Conservation (phyloP, 2,113 vertebrate species). For the Paratilapia polleni region DNA sequence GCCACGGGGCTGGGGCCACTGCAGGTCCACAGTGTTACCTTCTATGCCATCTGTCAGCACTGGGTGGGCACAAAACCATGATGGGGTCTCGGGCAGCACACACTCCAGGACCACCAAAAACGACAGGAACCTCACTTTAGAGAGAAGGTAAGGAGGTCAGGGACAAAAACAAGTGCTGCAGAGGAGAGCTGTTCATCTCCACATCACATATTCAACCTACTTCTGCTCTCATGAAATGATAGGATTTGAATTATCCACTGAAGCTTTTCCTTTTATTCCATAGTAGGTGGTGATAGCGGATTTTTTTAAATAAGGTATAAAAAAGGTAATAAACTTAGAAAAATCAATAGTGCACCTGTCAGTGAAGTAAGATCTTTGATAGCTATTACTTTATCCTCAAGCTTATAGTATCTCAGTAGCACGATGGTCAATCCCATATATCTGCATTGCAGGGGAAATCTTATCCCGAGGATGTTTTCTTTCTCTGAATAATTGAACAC, state of each 20-base stretch:
- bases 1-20: constrained; percentile 49
- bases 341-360: constrained; percentile 42
- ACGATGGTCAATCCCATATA: constrained; percentile 55
- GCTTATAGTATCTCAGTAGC: constrained; percentile 13
- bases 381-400: constrained; percentile 2
- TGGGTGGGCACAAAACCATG: constrained; percentile 59
- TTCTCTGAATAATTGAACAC: constrained; percentile 69
- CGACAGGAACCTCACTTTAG: constrained; percentile 19
- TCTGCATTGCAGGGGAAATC: constrained; percentile 72
- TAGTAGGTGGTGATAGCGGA: background rate
- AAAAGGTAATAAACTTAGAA: constrained; percentile 14
- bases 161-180: constrained; percentile 13
- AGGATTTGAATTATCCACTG: background rate
- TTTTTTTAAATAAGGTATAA: constrained; percentile 19
- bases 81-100: constrained; percentile 31
- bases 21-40: constrained; percentile 60
- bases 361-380: constrained; percentile 22
- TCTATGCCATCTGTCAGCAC: constrained; percentile 74
- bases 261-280: constrained; percentile 1
- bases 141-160: constrained; percentile 32
- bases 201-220: background rate
- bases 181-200: constrained; percentile 18
- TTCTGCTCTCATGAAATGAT: background rate
- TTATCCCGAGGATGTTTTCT: constrained; percentile 58
- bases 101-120: constrained; percentile 36